phyloP scores from a whole-genome alignment of 2,797 vertebrate species.

The Falco naumanni region DNA sequence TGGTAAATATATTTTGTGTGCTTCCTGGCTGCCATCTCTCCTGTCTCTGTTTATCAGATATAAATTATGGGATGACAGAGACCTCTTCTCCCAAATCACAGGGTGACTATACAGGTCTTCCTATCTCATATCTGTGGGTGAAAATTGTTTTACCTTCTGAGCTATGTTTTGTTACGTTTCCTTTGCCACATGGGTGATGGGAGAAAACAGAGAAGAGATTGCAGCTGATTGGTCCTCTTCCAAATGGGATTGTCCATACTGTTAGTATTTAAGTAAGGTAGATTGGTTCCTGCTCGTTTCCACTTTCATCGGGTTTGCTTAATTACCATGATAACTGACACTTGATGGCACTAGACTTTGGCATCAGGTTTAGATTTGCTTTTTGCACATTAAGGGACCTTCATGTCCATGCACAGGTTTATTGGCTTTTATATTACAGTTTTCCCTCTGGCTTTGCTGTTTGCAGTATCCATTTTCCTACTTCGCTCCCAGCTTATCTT shows the following conservation, averaged over 20 bases:
- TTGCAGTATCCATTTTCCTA: neutral
- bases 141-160: neutral
- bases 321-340: neutral
- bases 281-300: neutral
- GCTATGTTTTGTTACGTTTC: neutral
- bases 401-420: neutral
- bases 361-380: neutral
- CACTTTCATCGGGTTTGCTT: neutral
- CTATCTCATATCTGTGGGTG: neutral
- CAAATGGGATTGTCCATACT: neutral
- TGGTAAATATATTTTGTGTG: neutral
- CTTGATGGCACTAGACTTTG: neutral
- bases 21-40: neutral
- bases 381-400: neutral
- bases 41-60: neutral
- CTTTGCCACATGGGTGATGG: neutral
- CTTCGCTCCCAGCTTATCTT: neutral
- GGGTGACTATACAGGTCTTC: neutral
- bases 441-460: neutral
- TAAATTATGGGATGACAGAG: neutral
- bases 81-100: neutral
- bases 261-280: neutral
- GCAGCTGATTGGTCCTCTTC: neutral
- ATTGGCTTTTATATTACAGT: neutral
- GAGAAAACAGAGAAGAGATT: neutral